These are phyloP conservation scores for Myrmecobius fasciatus DNA, from an alignment of 2,113 vertebrate genomes.

Conservation along the genomic window DNA sequence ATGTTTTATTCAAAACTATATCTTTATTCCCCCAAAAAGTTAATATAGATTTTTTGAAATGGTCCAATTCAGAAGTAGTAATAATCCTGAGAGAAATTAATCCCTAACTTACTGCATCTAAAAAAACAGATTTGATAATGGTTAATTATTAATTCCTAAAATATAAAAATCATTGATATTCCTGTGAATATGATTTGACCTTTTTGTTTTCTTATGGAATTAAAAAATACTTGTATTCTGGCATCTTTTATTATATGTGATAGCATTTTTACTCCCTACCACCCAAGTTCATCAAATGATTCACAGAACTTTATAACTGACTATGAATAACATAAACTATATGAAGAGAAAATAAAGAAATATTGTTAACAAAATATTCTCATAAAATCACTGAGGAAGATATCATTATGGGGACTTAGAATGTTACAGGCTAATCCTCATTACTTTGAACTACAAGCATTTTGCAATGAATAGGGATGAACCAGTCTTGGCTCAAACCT, in stretches of 20 bases:
- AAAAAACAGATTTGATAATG: background rate
- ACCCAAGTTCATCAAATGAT: background rate
- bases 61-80: background rate
- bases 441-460: background rate
- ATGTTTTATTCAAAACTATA: background rate
- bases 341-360: slow-evolving; percentile 62
- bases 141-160: background rate
- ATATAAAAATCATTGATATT: background rate
- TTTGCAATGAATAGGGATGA: background rate
- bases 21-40: background rate
- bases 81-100: background rate
- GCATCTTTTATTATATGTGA: slow-evolving; percentile 48
- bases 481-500: background rate
- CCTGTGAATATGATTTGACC: slow-evolving; percentile 21
- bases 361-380: slow-evolving; percentile 61
- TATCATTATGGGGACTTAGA: slow-evolving; percentile 35
- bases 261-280: slow-evolving; percentile 11
- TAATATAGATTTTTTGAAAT: background rate
- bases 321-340: slow-evolving; percentile 53
- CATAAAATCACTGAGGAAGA: slow-evolving; percentile 61
- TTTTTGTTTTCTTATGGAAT: slow-evolving; percentile 31
- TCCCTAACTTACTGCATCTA: background rate
- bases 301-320: slow-evolving; percentile 40
- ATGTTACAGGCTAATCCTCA: background rate
- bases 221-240: slow-evolving; percentile 14